Percentiles rank a stretch among this genome's conserved stretches.
phyloP scores from a whole-genome alignment of 2,113 vertebrate species.

The Myrmophylax atrothorax region DNA sequence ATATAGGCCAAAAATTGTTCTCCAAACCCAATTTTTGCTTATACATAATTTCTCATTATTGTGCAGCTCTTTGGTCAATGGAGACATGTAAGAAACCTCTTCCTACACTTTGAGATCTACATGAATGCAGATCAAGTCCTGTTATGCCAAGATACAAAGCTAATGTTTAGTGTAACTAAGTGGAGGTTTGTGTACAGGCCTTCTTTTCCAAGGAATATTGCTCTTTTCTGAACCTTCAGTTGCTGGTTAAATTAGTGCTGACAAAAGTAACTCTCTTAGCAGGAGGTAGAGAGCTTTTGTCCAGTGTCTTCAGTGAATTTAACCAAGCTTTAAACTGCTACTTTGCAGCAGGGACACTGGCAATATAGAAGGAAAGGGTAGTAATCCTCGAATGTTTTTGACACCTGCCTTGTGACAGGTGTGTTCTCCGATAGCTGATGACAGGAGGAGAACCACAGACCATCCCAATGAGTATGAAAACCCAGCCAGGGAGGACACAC shows the following conservation, averaged over 20 bases:
- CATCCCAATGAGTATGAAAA: neutral
- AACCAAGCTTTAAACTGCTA: neutral
- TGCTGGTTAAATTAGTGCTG: neutral
- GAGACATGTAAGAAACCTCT: neutral
- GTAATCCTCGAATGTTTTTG: neutral
- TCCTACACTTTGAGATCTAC: neutral
- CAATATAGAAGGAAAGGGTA: neutral
- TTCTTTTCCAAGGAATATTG: neutral
- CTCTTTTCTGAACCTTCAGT: neutral
- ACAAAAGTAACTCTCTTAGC: neutral
- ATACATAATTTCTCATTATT: neutral
- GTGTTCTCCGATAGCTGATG: neutral
- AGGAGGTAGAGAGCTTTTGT: neutral
- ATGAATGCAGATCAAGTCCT: neutral
- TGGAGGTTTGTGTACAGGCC: neutral
- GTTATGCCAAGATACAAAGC: neutral
- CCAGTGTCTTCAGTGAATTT: neutral
- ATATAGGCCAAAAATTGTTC: neutral
- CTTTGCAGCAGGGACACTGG: neutral
- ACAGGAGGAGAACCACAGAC: neutral
- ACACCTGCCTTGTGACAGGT: neutral
- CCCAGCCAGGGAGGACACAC: neutral
- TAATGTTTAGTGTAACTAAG: neutral
- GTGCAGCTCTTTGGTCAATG: neutral
- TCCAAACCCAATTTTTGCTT: neutral